Evolutionary conservation across 2,113 vertebrate genomes (phyloP), one percentile per base, ranked within the genome.

Genomic region (Prunella fulvescens): DNA sequence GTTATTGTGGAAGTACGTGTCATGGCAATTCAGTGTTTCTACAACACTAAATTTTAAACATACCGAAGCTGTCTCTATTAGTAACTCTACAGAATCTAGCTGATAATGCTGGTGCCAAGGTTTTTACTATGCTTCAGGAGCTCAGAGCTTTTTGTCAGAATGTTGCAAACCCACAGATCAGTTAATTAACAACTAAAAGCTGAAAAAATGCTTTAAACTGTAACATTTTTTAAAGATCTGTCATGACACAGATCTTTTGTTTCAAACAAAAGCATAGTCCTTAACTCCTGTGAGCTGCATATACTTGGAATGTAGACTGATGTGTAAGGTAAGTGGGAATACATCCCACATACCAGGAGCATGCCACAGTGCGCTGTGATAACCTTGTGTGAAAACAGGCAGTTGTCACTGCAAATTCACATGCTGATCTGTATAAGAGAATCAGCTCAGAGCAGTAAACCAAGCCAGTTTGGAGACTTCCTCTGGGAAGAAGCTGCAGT

Each of bases 341-440:
- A 24, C 13, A 44, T 50, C 17, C 33, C 47, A 29, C 33, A 14
- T 7, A 9, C 28, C 22, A 48, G 26, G 19, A 60, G 31, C 50
- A 64, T 26, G 37, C 19, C 28, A 40, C 54, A 26, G n/a, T 53
- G 50, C 23, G 7, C 26, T 40, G 0, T 1, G 29, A 58, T 61
- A 80, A 22, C 47, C 8, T 4, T 5, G 54, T 31, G 39, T 50
- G 80, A 83, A 86, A 78, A 44, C 1, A 19, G 19, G 16, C 12
- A 31, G 65, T 37, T 79, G 35, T 47, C 0, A 0, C 40, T 35
- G 28, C 45, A 80, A 48, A 73, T 76, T 24, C 45, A 11, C 11
- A 1, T 11, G 0, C 17, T 33, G 71, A 39, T 22, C 20, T 28
- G 16, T 65, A 0, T 6, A 4, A n/a, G 39, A 6, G 26, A 39